phyloP scores from a whole-genome alignment of 2,888 invertebrate species.

The Caenorhabditis sp. region DNA sequence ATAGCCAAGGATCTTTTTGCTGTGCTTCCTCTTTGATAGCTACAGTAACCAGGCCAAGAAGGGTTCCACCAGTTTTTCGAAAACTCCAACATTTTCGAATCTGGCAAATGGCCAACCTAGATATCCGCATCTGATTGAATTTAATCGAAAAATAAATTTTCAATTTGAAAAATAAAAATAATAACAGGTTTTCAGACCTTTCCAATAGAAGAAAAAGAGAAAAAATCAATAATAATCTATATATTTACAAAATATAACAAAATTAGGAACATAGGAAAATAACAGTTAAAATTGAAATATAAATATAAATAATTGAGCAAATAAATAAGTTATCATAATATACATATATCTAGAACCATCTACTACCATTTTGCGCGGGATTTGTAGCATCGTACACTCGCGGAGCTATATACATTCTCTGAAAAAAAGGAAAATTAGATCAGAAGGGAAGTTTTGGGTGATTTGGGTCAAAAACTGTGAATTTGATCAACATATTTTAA shows the following conservation, averaged over 20 bases:
- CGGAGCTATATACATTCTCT: slow-evolving; percentile 21
- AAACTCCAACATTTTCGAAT: not conserved
- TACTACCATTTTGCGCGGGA: not conserved
- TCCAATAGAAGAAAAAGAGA: no score
- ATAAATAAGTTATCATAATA: not conserved
- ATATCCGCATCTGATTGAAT: not conserved
- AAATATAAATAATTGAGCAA: not conserved
- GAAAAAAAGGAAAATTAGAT: slow-evolving; percentile 4
- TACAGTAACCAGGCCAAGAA: not conserved
- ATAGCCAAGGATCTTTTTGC: slow-evolving; percentile 49
- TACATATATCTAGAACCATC: slow-evolving; percentile 5
- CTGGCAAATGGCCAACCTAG: not conserved
- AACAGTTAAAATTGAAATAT: not conserved
- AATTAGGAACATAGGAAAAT: no score
- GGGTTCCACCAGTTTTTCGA: not conserved
- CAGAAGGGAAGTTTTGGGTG: not conserved
- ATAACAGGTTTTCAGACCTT: no score
- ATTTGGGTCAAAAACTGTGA: no score
- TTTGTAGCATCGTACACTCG: slow-evolving; percentile 5
- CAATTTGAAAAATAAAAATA: no score
- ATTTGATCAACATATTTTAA: no score
- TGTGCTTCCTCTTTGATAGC: not conserved
- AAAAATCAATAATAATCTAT: no score
- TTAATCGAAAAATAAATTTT: no score
- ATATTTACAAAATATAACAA: no score